A percentile compares a stretch with the other conserved stretches of the same genome.
Evolutionary conservation across 2,797 vertebrate genomes (phyloP).

Genomic region (Falco cherrug): DNA sequence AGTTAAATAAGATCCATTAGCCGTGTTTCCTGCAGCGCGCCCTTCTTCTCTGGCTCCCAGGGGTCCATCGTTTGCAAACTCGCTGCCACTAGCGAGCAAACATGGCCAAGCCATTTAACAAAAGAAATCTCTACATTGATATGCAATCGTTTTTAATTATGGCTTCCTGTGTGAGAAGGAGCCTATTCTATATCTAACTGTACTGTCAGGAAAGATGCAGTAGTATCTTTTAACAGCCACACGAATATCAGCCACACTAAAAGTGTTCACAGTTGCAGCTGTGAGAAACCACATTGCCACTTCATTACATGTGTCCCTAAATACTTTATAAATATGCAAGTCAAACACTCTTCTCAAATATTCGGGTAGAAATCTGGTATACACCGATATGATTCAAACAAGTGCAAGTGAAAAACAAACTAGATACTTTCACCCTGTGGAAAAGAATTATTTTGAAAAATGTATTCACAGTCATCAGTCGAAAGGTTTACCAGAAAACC

Average conservation of each 20-base stretch:
- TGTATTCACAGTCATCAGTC: background rate
- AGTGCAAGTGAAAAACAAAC: background rate
- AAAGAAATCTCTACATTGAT: background rate
- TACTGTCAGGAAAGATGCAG: background rate
- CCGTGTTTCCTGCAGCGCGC: background rate
- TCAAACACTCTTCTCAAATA: background rate
- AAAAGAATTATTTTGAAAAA: background rate
- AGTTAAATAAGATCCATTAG: background rate
- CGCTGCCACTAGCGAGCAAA: slow-evolving; percentile 54
- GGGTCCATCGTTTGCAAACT: background rate
- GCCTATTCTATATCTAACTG: background rate
- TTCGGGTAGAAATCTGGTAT: background rate
- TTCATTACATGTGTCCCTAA: background rate
- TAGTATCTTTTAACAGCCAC: background rate
- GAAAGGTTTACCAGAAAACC: background rate
- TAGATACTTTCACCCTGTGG: background rate
- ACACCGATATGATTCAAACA: background rate
- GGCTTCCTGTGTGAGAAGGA: background rate
- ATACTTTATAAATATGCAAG: background rate
- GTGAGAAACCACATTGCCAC: background rate
- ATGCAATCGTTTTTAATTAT: background rate
- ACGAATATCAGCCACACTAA: background rate
- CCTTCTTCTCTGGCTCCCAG: background rate
- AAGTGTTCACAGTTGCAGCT: background rate
- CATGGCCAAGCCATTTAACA: background rate